Conservation (phyloP, 2,113 vertebrate genomes). For the Halcyon malimbica region DNA sequence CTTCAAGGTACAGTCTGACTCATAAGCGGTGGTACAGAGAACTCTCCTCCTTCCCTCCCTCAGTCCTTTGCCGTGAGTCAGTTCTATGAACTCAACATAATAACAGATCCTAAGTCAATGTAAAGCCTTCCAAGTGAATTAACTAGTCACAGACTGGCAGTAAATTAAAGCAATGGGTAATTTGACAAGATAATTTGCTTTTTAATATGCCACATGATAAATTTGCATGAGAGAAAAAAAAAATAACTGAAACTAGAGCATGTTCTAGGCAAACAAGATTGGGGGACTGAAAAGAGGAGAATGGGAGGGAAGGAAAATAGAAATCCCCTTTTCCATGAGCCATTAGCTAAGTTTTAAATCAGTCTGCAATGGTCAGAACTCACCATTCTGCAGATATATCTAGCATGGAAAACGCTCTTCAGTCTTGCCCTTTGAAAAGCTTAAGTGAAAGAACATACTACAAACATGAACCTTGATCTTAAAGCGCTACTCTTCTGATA, state of each 20-base stretch:
- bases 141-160: not conserved
- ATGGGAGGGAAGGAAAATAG: not conserved
- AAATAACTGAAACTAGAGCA: not conserved
- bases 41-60: not conserved
- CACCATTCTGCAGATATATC: not conserved
- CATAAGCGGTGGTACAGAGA: not conserved
- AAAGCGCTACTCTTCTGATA: not conserved
- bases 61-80: not conserved
- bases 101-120: not conserved
- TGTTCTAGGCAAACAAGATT: not conserved
- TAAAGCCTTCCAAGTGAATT: not conserved
- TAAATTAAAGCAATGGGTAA: not conserved
- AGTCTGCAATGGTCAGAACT: not conserved
- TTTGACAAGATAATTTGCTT: not conserved
- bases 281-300: not conserved
- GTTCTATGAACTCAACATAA: not conserved
- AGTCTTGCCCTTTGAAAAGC: slow-evolving; percentile 6
- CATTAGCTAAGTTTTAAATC: not conserved
- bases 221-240: not conserved
- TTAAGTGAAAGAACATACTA: not conserved
- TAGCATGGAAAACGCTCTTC: not conserved
- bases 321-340: not conserved
- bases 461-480: slow-evolving; percentile 22
- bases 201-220: not conserved
- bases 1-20: not conserved